Conservation (phyloP, 2,888 invertebrate genomes). For the Apotomis turbidana region DNA sequence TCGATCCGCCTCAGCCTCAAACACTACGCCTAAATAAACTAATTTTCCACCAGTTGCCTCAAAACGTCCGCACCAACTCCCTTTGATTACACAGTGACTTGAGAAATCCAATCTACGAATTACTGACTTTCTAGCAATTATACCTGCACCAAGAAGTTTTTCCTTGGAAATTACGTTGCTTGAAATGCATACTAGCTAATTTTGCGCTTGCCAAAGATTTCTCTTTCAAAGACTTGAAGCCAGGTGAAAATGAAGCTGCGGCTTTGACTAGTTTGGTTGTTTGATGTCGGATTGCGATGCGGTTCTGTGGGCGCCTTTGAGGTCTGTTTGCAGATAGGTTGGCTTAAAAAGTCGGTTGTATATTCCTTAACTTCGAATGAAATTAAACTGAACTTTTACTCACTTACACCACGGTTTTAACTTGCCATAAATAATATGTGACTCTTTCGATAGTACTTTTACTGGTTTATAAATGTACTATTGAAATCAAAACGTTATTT, state of each 20-base stretch:
- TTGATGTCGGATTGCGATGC: constrained; percentile 2
- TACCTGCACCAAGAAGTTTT: constrained; percentile 51
- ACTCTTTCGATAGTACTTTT: too few species aligned
- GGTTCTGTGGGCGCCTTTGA: constrained; percentile 4
- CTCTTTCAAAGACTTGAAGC: constrained; percentile 29
- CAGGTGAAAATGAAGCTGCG: constrained; percentile 29
- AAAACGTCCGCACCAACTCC: constrained; percentile 16
- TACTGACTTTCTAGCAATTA: constrained; percentile 55
- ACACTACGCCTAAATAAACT: constrained; percentile 27
- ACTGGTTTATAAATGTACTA: too few species aligned
- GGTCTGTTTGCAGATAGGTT: not conserved
- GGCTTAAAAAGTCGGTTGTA: not conserved
- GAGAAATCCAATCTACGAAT: constrained; percentile 52
- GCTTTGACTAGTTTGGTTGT: constrained; percentile 18
- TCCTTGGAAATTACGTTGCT: constrained; percentile 51
- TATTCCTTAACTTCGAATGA: not conserved
- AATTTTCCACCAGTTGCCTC: constrained; percentile 34
- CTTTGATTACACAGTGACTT: constrained; percentile 30
- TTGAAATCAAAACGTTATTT: too few species aligned
- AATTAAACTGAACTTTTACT: not conserved
- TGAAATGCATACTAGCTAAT: constrained; percentile 37
- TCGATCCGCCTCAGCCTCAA: constrained; percentile 1
- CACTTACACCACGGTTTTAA: too few species aligned
- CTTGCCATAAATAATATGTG: too few species aligned
- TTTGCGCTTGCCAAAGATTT: constrained; percentile 32